Evolutionary conservation across 2,797 vertebrate genomes (phyloP).

Genomic region (Cirrhinus molitorella): DNA sequence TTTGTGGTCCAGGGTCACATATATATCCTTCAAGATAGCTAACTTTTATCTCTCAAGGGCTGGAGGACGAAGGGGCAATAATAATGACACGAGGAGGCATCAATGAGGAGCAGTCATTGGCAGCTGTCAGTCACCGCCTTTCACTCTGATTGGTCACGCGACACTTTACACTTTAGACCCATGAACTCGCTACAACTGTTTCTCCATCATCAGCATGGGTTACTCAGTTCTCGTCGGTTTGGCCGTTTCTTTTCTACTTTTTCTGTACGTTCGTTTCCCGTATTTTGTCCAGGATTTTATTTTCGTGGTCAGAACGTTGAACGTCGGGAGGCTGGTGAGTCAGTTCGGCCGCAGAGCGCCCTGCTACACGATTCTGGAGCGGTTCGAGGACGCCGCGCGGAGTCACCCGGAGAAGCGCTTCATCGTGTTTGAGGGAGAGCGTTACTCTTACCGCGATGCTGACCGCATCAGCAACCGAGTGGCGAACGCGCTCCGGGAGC

Average conservation of each 20-base stretch:
- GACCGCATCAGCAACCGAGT: constrained; percentile 81
- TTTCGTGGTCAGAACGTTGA: not conserved
- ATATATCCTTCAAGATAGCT: too few relatives aligned
- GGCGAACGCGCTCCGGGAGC: constrained; percentile 75
- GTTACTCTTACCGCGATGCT: constrained; percentile 77
- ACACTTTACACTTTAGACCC: not conserved
- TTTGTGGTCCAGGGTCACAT: too few relatives aligned
- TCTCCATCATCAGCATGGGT: constrained; percentile 27
- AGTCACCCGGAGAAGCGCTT: constrained; percentile 78
- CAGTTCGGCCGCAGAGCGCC: constrained; percentile 63
- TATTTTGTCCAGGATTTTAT: constrained; percentile 66
- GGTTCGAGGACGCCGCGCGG: constrained; percentile 72
- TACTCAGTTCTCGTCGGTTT: constrained; percentile 57
- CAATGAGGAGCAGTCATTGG: too few relatives aligned
- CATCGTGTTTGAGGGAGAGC: constrained; percentile 73
- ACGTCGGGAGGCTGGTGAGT: fast-evolving
- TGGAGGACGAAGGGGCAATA: too few relatives aligned
- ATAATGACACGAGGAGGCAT: too few relatives aligned
- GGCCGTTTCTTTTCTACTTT: constrained; percentile 43
- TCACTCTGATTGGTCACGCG: not conserved
- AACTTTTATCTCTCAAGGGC: too few relatives aligned
- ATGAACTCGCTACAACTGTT: not conserved
- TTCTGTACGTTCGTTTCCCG: constrained; percentile 65
- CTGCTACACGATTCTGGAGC: constrained; percentile 73
- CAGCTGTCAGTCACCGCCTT: not conserved